phyloP scores from a whole-genome alignment of 2,797 vertebrate genomes.

The Characodon lateralis region DNA sequence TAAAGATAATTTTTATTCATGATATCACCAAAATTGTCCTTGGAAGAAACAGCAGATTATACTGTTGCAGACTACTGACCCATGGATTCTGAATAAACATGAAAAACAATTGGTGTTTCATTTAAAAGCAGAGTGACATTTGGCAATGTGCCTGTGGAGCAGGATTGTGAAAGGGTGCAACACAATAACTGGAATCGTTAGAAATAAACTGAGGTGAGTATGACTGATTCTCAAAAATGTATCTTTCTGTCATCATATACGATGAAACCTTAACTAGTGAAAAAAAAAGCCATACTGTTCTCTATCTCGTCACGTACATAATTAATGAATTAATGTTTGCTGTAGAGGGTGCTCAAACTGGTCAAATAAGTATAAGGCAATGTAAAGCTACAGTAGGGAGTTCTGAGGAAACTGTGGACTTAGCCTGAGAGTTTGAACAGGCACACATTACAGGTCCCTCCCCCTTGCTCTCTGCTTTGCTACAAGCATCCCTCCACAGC shows the following conservation, averaged over 20 bases:
- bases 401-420: too few species aligned
- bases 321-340: too few species aligned
- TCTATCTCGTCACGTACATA: background rate
- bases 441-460: too few species aligned
- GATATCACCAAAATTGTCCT: constrained; percentile 85
- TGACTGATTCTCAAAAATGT: constrained; percentile 51
- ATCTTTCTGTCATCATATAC: background rate
- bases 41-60: constrained; percentile 81
- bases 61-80: constrained; percentile 70
- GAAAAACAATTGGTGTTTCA: constrained; percentile 80
- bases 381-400: too few species aligned
- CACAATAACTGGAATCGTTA: constrained; percentile 63
- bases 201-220: constrained; percentile 63
- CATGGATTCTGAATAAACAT: constrained; percentile 84
- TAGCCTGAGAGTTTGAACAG: too few species aligned
- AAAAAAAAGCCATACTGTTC: background rate
- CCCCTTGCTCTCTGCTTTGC: too few species aligned
- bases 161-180: constrained; percentile 37
- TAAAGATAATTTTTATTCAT: constrained; percentile 86
- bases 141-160: constrained; percentile 48
- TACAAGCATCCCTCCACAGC: too few species aligned
- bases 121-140: constrained; percentile 72
- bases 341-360: too few species aligned
- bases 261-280: background rate
- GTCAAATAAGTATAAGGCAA: too few species aligned